Evolutionary conservation across 2,113 vertebrate species (phyloP).

Genomic region (Hirundichthys speculiger): DNA sequence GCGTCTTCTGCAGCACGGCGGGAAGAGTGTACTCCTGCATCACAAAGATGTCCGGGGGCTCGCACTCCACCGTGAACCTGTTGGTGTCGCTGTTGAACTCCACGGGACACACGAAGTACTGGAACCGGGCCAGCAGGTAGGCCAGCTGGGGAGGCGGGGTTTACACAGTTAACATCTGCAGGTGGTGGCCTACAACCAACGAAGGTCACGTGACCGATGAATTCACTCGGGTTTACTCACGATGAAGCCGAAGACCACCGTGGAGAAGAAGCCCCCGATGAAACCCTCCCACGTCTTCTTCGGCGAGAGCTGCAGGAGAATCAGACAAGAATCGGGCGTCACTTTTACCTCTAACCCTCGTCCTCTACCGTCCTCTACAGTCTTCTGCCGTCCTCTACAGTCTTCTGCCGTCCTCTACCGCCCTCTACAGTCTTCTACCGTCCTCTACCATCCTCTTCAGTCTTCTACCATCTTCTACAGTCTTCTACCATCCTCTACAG

Average conservation of each 20-base stretch:
- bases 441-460: too few species aligned
- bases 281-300: conserved; percentile 99
- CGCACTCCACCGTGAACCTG: conserved; percentile 90
- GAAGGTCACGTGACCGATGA: neutral
- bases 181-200: too few species aligned
- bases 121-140: conserved; percentile 89
- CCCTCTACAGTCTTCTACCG: too few species aligned
- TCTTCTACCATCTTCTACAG: too few species aligned
- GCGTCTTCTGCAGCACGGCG: conserved; percentile 76
- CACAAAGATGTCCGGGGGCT: conserved; percentile 91
- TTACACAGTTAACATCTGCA: too few species aligned
- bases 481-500: too few species aligned
- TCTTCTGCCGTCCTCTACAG: too few species aligned
- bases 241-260: conserved; percentile 94
- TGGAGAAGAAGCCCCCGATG: conserved; percentile 96
- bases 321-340: conserved; percentile 8
- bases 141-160: conserved; percentile 81
- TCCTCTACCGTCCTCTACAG: too few species aligned
- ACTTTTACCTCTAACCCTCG: neutral
- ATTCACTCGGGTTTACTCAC: conserved; percentile 82
- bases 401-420: too few species aligned
- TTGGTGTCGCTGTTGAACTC: conserved; percentile 92
- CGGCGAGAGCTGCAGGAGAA: conserved; percentile 87
- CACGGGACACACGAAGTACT: conserved; percentile 95
- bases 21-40: conserved; percentile 90